Conservation (phyloP, 1,140 invertebrate species). For the Trigoniulus corallinus region DNA sequence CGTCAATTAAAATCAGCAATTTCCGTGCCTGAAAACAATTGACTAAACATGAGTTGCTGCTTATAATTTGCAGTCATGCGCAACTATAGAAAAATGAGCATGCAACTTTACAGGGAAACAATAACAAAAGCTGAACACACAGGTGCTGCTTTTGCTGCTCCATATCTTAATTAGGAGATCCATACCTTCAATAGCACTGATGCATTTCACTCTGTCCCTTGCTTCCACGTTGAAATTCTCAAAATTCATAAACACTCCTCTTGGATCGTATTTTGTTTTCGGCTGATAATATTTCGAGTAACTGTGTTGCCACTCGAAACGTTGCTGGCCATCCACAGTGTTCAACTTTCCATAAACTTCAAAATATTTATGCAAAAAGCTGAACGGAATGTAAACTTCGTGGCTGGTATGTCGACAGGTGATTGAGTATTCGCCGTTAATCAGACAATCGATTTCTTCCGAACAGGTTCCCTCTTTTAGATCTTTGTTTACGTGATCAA, state of each 20-base stretch:
- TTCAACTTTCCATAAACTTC: constrained; percentile 66
- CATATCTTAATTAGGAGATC: background rate
- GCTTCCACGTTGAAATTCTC: constrained; percentile 95
- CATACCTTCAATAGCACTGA: constrained; percentile 66
- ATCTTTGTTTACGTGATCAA: too few species aligned
- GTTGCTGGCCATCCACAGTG: constrained; percentile 44
- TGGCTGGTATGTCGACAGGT: constrained; percentile 62
- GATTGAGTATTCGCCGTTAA: constrained; percentile 74
- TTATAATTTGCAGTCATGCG: too few species aligned
- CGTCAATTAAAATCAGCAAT: too few species aligned
- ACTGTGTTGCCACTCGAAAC: constrained; percentile 88
- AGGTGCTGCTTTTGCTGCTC: too few species aligned
- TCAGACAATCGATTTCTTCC: constrained; percentile 75
- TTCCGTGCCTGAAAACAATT: too few species aligned
- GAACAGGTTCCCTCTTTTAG: too few species aligned
- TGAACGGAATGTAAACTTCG: constrained; percentile 82
- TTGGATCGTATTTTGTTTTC: constrained; percentile 68
- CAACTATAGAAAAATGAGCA: too few species aligned
- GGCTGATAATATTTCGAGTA: constrained; percentile 81
- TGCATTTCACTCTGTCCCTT: constrained; percentile 84
- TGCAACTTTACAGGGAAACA: too few species aligned
- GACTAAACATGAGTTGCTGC: too few species aligned
- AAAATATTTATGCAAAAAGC: constrained; percentile 85
- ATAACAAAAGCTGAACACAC: too few species aligned
- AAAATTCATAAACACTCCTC: constrained; percentile 85